phyloP scores from a whole-genome alignment of 2,797 vertebrate genomes.

The Gorsachius magnificus region DNA sequence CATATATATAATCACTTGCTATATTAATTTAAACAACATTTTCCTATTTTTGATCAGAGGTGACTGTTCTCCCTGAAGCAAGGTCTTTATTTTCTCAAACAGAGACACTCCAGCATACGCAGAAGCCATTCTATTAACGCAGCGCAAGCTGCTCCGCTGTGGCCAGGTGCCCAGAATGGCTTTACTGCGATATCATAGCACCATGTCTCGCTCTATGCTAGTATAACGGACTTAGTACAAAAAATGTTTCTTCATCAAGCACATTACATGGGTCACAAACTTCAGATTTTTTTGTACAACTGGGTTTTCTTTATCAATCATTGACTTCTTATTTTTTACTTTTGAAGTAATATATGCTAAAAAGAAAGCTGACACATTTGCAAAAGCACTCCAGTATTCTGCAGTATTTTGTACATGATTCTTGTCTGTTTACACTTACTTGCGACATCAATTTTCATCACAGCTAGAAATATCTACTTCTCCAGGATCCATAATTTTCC shows the following conservation, averaged over 20 bases:
- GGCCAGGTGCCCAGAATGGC: not conserved
- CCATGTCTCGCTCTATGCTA: not conserved
- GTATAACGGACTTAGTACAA: not conserved
- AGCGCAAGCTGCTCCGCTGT: not conserved
- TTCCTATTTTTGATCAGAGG: not conserved
- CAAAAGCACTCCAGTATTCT: not conserved
- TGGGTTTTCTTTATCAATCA: not conserved
- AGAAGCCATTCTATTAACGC: not conserved
- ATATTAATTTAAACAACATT: not conserved
- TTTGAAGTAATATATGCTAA: not conserved
- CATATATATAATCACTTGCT: not conserved
- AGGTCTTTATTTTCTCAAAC: not conserved
- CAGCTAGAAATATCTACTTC: not conserved
- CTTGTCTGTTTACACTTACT: not conserved
- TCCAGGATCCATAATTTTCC: not conserved
- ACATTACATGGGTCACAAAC: not conserved
- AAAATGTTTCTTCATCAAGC: not conserved
- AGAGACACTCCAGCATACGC: not conserved
- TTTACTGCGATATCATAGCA: not conserved
- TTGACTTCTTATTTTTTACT: not conserved
- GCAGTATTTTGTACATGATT: not conserved
- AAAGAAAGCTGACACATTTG: not conserved
- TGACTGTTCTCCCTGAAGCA: not conserved
- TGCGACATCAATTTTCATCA: not conserved
- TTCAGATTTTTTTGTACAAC: not conserved